Evolutionary conservation across 1,140 invertebrate genomes (phyloP).

Genomic region (Chrysoperla carnea): DNA sequence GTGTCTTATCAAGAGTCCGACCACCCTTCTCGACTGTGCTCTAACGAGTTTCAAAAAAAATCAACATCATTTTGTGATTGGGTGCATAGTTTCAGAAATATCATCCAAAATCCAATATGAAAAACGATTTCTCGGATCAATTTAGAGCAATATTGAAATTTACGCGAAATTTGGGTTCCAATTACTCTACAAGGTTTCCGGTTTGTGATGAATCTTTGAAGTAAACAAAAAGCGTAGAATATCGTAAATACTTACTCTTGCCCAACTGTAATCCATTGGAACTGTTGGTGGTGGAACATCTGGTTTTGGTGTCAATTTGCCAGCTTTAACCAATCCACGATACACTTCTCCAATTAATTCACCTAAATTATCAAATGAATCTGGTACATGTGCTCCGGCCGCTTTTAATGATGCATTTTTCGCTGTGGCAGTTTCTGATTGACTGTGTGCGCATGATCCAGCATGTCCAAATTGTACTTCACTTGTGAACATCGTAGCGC

Average conservation of each 20-base stretch:
- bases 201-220: no score
- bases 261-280: slow-evolving; percentile 99
- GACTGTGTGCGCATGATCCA: slow-evolving; percentile 91
- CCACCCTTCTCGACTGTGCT: no score
- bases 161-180: no score
- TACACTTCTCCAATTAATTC: slow-evolving; percentile 50
- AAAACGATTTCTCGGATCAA: no score
- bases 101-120: no score
- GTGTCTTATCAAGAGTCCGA: no score
- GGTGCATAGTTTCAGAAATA: no score
- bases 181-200: no score
- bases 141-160: no score
- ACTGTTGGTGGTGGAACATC: slow-evolving; percentile 96
- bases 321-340: slow-evolving; percentile 58
- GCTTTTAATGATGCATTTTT: slow-evolving; percentile 78
- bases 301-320: slow-evolving; percentile 67
- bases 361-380: slow-evolving; percentile 85
- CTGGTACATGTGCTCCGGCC: slow-evolving; percentile 79
- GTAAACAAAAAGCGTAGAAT: no score
- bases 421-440: slow-evolving; percentile 80
- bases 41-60: no score
- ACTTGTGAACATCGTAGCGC: slow-evolving; percentile 72
- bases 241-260: slow-evolving; percentile 62
- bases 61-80: no score
- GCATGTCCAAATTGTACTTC: slow-evolving; percentile 99